phyloP scores from a whole-genome alignment of 2,888 invertebrate genomes.

The Aquatica leii region DNA sequence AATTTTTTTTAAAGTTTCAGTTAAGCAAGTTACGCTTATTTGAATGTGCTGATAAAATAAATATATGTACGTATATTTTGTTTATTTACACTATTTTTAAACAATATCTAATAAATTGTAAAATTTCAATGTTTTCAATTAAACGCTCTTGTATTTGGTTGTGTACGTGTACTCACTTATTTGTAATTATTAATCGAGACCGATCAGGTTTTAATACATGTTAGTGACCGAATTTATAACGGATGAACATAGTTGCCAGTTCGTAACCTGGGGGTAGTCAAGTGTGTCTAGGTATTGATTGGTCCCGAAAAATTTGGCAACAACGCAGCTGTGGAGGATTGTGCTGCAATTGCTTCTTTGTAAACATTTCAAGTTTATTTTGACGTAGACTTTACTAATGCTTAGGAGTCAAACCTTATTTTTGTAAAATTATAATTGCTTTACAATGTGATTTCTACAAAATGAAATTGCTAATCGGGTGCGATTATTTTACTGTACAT shows the following conservation, averaged over 20 bases:
- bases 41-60: no score
- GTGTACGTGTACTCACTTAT: no score
- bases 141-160: no score
- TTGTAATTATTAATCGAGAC: not conserved
- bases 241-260: slow-evolving; percentile 48
- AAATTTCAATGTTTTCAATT: no score
- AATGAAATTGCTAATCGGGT: not conserved
- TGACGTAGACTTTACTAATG: not conserved
- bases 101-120: no score
- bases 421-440: not conserved
- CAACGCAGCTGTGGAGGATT: slow-evolving; percentile 57
- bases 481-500: not conserved
- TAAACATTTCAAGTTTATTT: slow-evolving; percentile 10
- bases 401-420: not conserved
- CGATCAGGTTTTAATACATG: slow-evolving; percentile 24
- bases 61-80: no score
- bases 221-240: slow-evolving; percentile 34
- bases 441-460: not conserved
- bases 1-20: no score
- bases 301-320: slow-evolving; percentile 53
- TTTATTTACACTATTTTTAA: no score
- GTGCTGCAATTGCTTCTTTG: slow-evolving; percentile 49
- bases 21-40: no score
- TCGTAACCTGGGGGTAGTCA: slow-evolving; percentile 29
- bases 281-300: slow-evolving; percentile 59